Evolutionary conservation across 2,113 vertebrate genomes (phyloP).

Genomic region (Calyptommatus sinebrachiatus): DNA sequence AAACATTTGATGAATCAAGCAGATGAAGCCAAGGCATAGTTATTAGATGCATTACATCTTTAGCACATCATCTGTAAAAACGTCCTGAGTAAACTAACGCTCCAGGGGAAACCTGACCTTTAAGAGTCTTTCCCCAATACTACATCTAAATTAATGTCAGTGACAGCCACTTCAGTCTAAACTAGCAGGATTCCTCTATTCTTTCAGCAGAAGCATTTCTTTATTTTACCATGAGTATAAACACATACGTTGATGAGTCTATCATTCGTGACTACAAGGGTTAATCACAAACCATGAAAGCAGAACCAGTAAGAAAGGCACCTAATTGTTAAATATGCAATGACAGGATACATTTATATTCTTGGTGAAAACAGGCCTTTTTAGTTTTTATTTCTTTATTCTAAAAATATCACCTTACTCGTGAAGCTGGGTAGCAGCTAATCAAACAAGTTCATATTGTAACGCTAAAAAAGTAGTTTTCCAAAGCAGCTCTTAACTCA

Average conservation of each 20-base stretch:
- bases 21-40: conserved; percentile 69
- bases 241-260: conserved; percentile 46
- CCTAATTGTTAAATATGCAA: conserved; percentile 2
- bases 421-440: too few species aligned
- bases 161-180: conserved; percentile 69
- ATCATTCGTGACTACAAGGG: conserved; percentile 15
- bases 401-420: too few species aligned
- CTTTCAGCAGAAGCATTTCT: conserved; percentile 48
- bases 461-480: too few species aligned
- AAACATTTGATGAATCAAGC: conserved; percentile 71
- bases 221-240: conserved; percentile 52
- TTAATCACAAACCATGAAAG: background rate
- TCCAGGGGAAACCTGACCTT: conserved; percentile 71
- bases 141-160: conserved; percentile 72
- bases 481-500: too few species aligned
- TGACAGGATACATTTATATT: background rate
- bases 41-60: conserved; percentile 71
- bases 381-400: too few species aligned
- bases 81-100: conserved; percentile 63
- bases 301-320: background rate
- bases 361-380: too few species aligned
- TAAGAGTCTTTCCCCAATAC: conserved; percentile 69
- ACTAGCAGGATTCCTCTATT: conserved; percentile 57
- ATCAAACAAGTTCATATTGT: too few species aligned
- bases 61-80: conserved; percentile 72